Evolutionary conservation across 2,797 vertebrate species (phyloP).

Genomic region (Zalophus californianus): DNA sequence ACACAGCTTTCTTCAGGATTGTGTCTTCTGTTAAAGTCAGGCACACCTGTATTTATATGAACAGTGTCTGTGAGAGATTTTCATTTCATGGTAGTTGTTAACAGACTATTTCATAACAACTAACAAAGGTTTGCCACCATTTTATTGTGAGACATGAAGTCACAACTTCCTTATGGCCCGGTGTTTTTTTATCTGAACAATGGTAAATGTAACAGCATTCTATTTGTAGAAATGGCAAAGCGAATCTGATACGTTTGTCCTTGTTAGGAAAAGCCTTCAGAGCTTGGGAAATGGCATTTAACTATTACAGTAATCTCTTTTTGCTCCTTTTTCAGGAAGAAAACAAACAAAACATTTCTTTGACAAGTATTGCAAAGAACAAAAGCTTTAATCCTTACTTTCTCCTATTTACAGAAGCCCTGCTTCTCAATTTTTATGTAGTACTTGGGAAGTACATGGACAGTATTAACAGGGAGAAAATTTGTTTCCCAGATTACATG

Average conservation of each 20-base stretch:
- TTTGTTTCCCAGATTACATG: background rate
- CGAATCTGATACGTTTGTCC: constrained; percentile 23
- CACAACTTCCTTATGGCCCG: constrained; percentile 60
- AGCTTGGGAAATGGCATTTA: constrained; percentile 49
- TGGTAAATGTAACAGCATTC: constrained; percentile 66
- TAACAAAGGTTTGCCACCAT: constrained; percentile 50
- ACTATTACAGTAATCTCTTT: constrained; percentile 1
- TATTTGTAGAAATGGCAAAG: constrained; percentile 72
- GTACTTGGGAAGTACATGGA: background rate
- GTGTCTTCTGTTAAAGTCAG: constrained; percentile 21
- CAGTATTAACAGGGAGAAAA: constrained; percentile 8
- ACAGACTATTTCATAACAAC: constrained; percentile 49
- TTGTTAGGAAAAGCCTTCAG: constrained; percentile 45
- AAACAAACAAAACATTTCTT: constrained; percentile 49
- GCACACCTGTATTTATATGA: background rate
- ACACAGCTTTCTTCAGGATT: background rate
- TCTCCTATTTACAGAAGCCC: background rate
- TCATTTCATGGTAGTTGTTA: constrained; percentile 47
- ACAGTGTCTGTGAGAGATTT: constrained; percentile 39
- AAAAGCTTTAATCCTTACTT: constrained; percentile 30
- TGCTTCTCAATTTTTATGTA: background rate
- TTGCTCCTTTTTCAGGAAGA: constrained; percentile 30
- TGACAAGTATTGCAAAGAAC: background rate
- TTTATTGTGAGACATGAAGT: constrained; percentile 70
- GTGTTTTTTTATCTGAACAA: constrained; percentile 57